Percentiles rank a stretch among this genome's conserved stretches.
phyloP scores from a whole-genome alignment of 2,113 vertebrate species.

The Forbesichthys papilliferus region DNA sequence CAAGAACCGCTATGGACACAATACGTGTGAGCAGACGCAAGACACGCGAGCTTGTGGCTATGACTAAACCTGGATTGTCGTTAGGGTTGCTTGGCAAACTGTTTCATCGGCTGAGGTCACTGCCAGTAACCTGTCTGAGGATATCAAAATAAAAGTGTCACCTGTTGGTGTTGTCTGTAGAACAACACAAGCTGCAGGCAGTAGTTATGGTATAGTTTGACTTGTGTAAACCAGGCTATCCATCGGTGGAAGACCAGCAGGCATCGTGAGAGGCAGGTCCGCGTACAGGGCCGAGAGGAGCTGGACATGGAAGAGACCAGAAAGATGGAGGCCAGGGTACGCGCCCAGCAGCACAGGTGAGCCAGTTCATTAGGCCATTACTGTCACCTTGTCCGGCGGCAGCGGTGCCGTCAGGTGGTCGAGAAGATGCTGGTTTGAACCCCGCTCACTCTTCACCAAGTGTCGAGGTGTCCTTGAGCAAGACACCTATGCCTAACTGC shows the following conservation, averaged over 20 bases:
- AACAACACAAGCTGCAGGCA: not conserved
- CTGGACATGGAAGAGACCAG: conserved; percentile 51
- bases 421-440: too few relatives aligned
- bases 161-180: not conserved
- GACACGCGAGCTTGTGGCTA: too few relatives aligned
- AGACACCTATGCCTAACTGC: too few relatives aligned
- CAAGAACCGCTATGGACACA: too few relatives aligned
- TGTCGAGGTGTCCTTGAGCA: too few relatives aligned
- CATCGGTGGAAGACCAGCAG: conserved; percentile 83
- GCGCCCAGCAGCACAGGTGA: conserved; percentile 69
- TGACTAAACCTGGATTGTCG: not conserved
- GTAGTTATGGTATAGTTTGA: not conserved
- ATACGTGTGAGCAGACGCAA: too few relatives aligned
- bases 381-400: too few relatives aligned
- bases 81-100: not conserved
- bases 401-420: too few relatives aligned
- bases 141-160: too few relatives aligned
- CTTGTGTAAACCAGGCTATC: conserved; percentile 79
- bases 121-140: too few relatives aligned
- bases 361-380: not conserved
- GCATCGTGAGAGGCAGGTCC: conserved; percentile 69
- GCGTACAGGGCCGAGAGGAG: conserved; percentile 75
- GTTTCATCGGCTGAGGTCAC: too few relatives aligned
- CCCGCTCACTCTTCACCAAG: too few relatives aligned
- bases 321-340: conserved; percentile 49